A percentile compares a stretch with the other conserved stretches of the same genome.
Evolutionary conservation across 2,113 vertebrate species (phyloP).

Genomic region (Callipepla californica): DNA sequence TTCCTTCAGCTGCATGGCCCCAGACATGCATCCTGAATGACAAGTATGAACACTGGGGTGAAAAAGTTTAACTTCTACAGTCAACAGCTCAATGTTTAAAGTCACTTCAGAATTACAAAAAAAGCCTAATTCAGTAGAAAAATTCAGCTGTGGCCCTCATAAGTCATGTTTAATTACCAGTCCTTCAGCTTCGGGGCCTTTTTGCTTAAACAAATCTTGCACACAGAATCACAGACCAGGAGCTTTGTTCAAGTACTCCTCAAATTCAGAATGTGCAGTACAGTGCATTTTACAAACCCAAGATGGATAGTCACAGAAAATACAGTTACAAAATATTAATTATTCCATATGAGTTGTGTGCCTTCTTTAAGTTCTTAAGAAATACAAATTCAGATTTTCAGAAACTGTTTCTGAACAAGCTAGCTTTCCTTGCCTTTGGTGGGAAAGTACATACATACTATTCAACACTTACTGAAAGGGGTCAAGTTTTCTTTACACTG

Average conservation of each 20-base stretch:
- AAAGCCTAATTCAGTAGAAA: background rate
- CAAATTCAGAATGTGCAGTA: background rate
- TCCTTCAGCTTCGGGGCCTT: background rate
- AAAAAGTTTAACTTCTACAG: background rate
- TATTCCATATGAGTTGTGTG: background rate
- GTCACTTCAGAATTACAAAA: background rate
- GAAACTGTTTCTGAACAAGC: background rate
- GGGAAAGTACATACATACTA: background rate
- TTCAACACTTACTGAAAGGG: background rate
- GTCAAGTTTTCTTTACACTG: background rate
- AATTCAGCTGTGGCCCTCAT: background rate
- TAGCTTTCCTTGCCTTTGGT: background rate
- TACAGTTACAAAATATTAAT: background rate
- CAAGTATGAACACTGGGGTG: rapidly evolving
- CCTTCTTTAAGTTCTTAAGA: background rate
- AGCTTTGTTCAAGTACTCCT: rapidly evolving
- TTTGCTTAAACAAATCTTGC: background rate
- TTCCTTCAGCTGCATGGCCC: rapidly evolving
- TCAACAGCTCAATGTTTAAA: background rate
- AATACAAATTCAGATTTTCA: background rate
- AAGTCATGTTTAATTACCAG: background rate
- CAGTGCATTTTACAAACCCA: background rate
- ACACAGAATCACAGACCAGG: background rate
- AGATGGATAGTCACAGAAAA: background rate
- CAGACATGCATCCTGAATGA: background rate